Base-by-base conservation (phyloP, 1,140 invertebrate species). In the Kradibia gibbosae region DNA sequence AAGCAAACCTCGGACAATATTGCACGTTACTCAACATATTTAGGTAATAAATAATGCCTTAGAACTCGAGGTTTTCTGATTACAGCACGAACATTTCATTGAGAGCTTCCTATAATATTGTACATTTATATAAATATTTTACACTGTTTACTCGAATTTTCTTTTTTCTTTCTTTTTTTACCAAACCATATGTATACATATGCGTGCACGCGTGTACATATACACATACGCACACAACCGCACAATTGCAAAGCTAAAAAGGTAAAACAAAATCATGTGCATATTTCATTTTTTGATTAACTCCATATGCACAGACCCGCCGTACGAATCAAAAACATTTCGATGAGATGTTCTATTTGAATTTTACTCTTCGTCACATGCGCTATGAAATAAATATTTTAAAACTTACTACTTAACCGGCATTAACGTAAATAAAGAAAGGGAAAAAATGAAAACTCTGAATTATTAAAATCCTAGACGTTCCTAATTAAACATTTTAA, bases 1-100 rank as follows among this genome's bases (percentile, higher is more conserved):
- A 34, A 74, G 60, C 53, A 57, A 48, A 76, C 55, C 71, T 67
- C 74, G 25, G 28, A 45, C 50, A 77, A 81, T 81, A 81, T 81
- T 81, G 80, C 80, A 81, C 80, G 80, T 81, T 76, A 67, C 39
- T 81, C 80, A 81, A 81, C 57, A 81, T 34, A 75, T 60, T 81
- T 45, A 39, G 62, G 39, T 76, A 81, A 81, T 81, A 81, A 81
- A 77, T 71, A 81, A 81, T 76, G 74, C 28, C 31, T 71, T 71
- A 31, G 31, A 74, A 53, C 39, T 67, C 15, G 17, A 75, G 45
- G 17, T 75, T 81, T 80, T 50, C 22, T 42, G 25, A 34, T 39
- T 22, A n/a, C 10, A 75, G 72, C 60, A 55, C 45, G 42, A 81
- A 81, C 65, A 75, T 75, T 81, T 20, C 15, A 67, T 81, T 70